A percentile compares a stretch with the other conserved stretches of the same genome.
Evolutionary conservation across 2,113 vertebrate genomes (phyloP).

Genomic region (Rhea americana): DNA sequence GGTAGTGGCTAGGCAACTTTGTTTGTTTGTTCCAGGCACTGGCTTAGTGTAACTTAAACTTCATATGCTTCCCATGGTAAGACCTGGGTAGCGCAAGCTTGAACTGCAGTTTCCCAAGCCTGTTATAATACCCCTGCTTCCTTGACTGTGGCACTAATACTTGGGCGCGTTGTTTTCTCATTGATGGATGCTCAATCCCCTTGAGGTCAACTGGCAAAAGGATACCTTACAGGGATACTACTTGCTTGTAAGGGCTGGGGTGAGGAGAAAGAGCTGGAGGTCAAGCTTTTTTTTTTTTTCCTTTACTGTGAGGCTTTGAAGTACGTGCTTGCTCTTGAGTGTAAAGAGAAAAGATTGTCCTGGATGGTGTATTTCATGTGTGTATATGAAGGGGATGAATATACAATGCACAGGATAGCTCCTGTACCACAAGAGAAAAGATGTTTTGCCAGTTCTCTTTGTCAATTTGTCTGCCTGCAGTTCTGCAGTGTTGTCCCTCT

Average conservation of each 20-base stretch:
- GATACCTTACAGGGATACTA: not conserved
- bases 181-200: not conserved
- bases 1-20: not conserved
- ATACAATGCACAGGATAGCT: not conserved
- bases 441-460: not conserved
- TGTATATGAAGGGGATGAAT: not conserved
- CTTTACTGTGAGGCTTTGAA: not conserved
- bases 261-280: too few species aligned
- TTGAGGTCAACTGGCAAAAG: not conserved
- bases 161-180: not conserved
- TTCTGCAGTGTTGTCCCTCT: conserved; percentile 62
- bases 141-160: not conserved
- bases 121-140: not conserved
- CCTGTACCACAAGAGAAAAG: not conserved
- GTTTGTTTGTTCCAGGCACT: too few species aligned
- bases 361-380: not conserved
- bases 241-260: not conserved
- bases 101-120: not conserved
- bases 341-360: not conserved
- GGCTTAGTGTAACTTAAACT: not conserved
- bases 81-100: not conserved
- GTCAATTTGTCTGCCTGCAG: not conserved
- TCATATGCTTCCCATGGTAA: not conserved
- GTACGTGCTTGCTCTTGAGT: not conserved
- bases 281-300: not conserved